These are phyloP conservation scores for Sinonovacula constricta DNA, from an alignment of 1,140 invertebrate genomes.

Conservation along the genomic window DNA sequence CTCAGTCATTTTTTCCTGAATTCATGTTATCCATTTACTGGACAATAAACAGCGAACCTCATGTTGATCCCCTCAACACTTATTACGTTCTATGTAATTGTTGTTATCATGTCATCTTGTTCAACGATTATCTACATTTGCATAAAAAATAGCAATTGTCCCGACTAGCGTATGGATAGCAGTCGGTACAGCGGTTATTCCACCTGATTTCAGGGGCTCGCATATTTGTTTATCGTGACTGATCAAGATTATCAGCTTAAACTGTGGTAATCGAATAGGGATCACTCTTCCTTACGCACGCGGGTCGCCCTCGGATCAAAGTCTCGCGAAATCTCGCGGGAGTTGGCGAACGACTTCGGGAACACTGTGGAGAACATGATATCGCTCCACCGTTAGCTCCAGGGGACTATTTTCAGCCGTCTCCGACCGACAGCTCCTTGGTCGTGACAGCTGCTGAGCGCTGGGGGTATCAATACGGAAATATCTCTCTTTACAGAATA, in stretches of 20 bases:
- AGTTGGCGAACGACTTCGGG: conserved; percentile 27
- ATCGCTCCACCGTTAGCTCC: conserved; percentile 33
- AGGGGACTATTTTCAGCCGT: conserved; percentile 43
- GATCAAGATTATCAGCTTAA: background rate
- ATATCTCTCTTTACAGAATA: background rate
- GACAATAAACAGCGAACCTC: no score
- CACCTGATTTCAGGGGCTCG: background rate
- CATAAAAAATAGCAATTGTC: no score
- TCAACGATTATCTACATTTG: no score
- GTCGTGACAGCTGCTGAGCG: conserved; percentile 36
- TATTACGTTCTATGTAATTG: no score
- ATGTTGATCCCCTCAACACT: no score
- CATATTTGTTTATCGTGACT: background rate
- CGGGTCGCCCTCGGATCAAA: conserved; percentile 37
- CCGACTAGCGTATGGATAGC: no score
- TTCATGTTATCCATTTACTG: no score
- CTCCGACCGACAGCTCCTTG: conserved; percentile 14
- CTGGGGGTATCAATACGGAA: conserved; percentile 31
- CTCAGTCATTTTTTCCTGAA: no score
- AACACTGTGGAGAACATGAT: conserved; percentile 39
- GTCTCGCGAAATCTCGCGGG: conserved; percentile 29
- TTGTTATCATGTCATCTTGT: no score
- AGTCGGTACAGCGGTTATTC: no score
- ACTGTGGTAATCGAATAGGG: conserved; percentile 4
- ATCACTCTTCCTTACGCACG: conserved; percentile 1